These are phyloP conservation scores for Drosophila jambulina DNA, from an alignment of 1,140 invertebrate species.

Conservation along the genomic window DNA sequence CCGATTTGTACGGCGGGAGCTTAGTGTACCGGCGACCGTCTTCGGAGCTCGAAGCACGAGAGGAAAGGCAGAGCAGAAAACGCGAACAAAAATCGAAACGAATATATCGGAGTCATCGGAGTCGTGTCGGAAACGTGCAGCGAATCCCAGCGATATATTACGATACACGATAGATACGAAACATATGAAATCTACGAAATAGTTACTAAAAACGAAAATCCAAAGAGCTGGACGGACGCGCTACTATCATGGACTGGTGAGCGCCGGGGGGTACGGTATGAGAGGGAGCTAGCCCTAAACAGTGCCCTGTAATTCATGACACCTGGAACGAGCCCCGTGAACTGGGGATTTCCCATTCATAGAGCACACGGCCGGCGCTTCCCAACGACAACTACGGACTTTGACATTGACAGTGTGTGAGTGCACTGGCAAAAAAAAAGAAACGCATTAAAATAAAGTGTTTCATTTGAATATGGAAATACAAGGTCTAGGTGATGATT, in stretches of 20 bases:
- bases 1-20: slow-evolving; percentile 42
- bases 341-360: slow-evolving; percentile 45
- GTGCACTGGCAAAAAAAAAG: slow-evolving; percentile 15
- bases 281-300: slow-evolving; percentile 6
- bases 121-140: slow-evolving; percentile 8
- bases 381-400: slow-evolving; percentile 19
- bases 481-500: not conserved
- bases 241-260: slow-evolving; percentile 27
- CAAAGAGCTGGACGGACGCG: not conserved
- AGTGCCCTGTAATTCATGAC: slow-evolving; percentile 25
- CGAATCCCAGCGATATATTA: slow-evolving; percentile 25
- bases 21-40: slow-evolving; percentile 75
- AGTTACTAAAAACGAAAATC: not conserved
- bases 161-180: slow-evolving; percentile 15
- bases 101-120: not conserved
- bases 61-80: slow-evolving; percentile 25
- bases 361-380: slow-evolving; percentile 3
- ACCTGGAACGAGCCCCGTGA: slow-evolving; percentile 34
- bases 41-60: slow-evolving; percentile 73
- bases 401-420: slow-evolving; percentile 31
- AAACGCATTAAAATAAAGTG: not conserved
- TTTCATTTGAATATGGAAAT: slow-evolving; percentile 5
- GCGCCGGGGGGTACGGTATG: not conserved
- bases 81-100: slow-evolving; percentile 30
- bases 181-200: not conserved